These are phyloP conservation scores for Perca schrenkii DNA, from an alignment of 2,113 vertebrate genomes.

Conservation along the genomic window DNA sequence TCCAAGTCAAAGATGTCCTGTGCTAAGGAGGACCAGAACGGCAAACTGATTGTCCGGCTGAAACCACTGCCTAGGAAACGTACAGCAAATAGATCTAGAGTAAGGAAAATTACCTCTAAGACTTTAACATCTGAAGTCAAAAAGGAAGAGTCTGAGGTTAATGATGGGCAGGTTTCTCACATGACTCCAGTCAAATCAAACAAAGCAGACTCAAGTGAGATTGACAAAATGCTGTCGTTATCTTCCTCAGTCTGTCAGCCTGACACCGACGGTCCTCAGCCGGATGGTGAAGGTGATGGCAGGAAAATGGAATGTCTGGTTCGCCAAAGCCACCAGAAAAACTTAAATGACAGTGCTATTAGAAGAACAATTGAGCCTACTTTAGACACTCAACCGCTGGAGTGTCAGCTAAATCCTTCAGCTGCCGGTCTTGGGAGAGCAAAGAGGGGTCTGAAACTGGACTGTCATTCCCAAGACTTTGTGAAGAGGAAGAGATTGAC, in stretches of 20 bases:
- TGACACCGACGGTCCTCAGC: neutral
- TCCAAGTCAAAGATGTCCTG: neutral
- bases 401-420: constrained; percentile 4
- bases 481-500: constrained; percentile 59
- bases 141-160: constrained; percentile 4
- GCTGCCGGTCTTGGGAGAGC: neutral
- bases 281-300: neutral
- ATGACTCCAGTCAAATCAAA: neutral
- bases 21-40: neutral
- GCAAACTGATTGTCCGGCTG: neutral
- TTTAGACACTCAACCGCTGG: constrained; percentile 14
- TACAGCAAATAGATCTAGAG: constrained; percentile 6
- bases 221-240: neutral
- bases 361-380: neutral
- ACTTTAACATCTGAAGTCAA: neutral
- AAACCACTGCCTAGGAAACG: constrained; percentile 30
- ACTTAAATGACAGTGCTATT: neutral
- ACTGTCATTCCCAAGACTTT: constrained; percentile 9
- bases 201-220: neutral
- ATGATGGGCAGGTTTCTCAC: constrained; percentile 18
- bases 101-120: neutral
- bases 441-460: constrained; percentile 43
- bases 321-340: constrained; percentile 21
- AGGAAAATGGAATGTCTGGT: neutral
- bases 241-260: constrained; percentile 13